These are phyloP conservation scores for Sogatella furcifera DNA, from an alignment of 1,140 invertebrate genomes.

Conservation along the genomic window DNA sequence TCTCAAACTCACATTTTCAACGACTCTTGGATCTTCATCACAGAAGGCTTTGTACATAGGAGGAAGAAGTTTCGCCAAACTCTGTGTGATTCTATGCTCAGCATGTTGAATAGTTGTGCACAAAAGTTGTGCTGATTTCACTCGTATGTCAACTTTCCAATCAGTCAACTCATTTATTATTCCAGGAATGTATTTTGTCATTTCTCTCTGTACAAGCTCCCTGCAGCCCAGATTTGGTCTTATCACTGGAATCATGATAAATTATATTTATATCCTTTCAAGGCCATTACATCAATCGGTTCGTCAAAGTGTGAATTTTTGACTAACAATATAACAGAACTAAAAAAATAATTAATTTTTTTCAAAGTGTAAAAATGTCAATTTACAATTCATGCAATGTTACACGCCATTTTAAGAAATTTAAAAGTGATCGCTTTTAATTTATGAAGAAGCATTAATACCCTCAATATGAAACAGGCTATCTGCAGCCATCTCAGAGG, in stretches of 20 bases:
- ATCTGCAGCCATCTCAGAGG: too few relatives aligned
- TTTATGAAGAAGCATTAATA: too few relatives aligned
- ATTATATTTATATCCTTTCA: too few relatives aligned
- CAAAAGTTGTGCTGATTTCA: conserved; percentile 60
- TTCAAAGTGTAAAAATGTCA: too few relatives aligned
- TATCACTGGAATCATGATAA: conserved; percentile 39
- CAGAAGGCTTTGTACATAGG: conserved; percentile 38
- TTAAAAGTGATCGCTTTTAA: too few relatives aligned
- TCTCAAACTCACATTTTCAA: conserved; percentile 42
- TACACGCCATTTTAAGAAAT: too few relatives aligned
- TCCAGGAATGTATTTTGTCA: conserved; percentile 52
- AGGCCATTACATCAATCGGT: too few relatives aligned
- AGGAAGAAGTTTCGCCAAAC: conserved; percentile 45
- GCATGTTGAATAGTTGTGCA: conserved; percentile 54
- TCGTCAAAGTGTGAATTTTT: too few relatives aligned
- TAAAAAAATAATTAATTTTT: too few relatives aligned
- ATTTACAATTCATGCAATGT: too few relatives aligned
- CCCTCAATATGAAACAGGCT: too few relatives aligned
- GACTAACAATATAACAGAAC: too few relatives aligned
- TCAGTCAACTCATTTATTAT: conserved; percentile 54
- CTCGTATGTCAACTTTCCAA: conserved; percentile 57
- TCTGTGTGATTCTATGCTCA: conserved; percentile 56
- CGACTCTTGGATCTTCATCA: conserved; percentile 49
- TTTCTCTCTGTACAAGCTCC: conserved; percentile 51
- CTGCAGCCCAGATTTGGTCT: conserved; percentile 67